Percentiles rank a stretch among this genome's conserved stretches.
Conservation (phyloP, 1,140 invertebrate genomes). For the Caerostris darwini region DNA sequence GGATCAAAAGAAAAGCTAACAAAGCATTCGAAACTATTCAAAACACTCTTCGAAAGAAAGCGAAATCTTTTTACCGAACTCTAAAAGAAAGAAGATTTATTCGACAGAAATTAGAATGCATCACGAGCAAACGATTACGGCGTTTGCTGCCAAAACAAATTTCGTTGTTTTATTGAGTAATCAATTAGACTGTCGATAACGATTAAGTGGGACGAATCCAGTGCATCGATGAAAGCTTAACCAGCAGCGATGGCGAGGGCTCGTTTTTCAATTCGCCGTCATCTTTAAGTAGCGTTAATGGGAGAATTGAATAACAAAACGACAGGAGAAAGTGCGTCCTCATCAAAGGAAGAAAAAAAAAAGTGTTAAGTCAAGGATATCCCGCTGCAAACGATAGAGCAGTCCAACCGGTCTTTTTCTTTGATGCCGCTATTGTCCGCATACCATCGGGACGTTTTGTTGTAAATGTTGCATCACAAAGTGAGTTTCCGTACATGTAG, state of each 20-base stretch:
- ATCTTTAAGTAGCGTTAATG: slow-evolving; percentile 38
- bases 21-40: background rate
- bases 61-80: background rate
- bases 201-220: background rate
- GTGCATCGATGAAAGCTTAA: background rate
- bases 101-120: background rate
- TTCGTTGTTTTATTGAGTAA: slow-evolving; percentile 20
- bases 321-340: slow-evolving; percentile 5
- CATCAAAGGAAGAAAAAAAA: background rate
- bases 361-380: background rate
- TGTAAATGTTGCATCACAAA: background rate
- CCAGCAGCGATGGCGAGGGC: background rate
- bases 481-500: background rate
- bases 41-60: no score
- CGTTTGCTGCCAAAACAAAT: background rate
- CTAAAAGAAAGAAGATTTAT: background rate
- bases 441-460: background rate
- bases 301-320: slow-evolving; percentile 29
- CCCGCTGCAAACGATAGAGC: background rate
- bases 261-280: slow-evolving; percentile 31
- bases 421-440: slow-evolving; percentile 42
- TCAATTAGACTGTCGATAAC: slow-evolving; percentile 23
- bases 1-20: background rate
- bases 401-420: background rate
- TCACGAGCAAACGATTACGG: background rate